These are phyloP conservation scores for Geotrupes spiniger DNA, from an alignment of 2,888 invertebrate genomes.

Conservation along the genomic window DNA sequence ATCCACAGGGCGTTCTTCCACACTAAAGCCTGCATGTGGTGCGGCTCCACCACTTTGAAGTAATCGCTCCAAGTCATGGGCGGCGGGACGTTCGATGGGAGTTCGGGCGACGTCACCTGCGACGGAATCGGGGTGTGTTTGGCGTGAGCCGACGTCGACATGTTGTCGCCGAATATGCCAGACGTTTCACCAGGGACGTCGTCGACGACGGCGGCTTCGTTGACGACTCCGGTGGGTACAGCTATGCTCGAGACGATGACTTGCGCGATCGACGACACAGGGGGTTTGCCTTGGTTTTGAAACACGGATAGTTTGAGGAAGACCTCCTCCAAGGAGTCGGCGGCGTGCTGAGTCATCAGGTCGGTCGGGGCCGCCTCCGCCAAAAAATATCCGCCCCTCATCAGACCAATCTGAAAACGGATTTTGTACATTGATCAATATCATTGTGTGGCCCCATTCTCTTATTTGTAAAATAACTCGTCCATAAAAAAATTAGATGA, in stretches of 20 bases:
- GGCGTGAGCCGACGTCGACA: slow-evolving; percentile 72
- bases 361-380: slow-evolving; percentile 78
- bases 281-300: slow-evolving; percentile 77
- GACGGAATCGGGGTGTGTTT: slow-evolving; percentile 59
- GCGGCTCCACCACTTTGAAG: slow-evolving; percentile 29
- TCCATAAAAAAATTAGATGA: too few relatives aligned
- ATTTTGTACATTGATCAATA: too few relatives aligned
- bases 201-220: slow-evolving; percentile 63
- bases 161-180: slow-evolving; percentile 84
- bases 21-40: slow-evolving; percentile 69
- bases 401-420: slow-evolving; percentile 74
- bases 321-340: slow-evolving; percentile 75
- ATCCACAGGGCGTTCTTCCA: slow-evolving; percentile 89
- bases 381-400: slow-evolving; percentile 80
- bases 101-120: slow-evolving; percentile 54
- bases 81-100: slow-evolving; percentile 68
- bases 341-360: slow-evolving; percentile 67
- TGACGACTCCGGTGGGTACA: slow-evolving; percentile 62
- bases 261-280: slow-evolving; percentile 76
- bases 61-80: slow-evolving; percentile 55
- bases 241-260: slow-evolving; percentile 69
- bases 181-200: slow-evolving; percentile 74
- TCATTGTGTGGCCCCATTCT: too few relatives aligned
- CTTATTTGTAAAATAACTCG: too few relatives aligned
- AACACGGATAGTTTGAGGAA: slow-evolving; percentile 76